A percentile compares a stretch with the other conserved stretches of the same genome.
Evolutionary conservation across 2,113 vertebrate genomes (phyloP).

Genomic region (Chloebia gouldiae): DNA sequence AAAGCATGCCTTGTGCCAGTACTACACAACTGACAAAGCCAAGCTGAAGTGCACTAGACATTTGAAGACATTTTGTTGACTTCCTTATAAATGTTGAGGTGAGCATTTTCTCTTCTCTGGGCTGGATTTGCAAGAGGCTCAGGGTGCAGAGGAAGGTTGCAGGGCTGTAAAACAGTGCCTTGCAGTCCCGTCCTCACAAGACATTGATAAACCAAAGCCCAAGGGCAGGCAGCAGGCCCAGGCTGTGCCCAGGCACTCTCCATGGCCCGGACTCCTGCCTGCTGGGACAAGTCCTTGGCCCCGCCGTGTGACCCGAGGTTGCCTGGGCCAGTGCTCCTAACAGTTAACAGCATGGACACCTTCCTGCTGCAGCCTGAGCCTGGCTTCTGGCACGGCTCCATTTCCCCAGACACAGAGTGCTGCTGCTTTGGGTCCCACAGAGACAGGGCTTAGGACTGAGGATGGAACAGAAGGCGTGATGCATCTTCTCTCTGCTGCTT

Average conservation of each 20-base stretch:
- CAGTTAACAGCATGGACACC: fast-evolving
- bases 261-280: background rate
- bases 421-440: background rate
- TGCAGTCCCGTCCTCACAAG: background rate
- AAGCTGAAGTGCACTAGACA: background rate
- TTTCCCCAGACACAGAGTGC: fast-evolving
- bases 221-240: fast-evolving
- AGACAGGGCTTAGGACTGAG: background rate
- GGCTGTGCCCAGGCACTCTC: background rate
- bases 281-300: background rate
- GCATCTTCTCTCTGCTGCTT: background rate
- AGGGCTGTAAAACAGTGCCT: background rate
- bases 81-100: background rate
- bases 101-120: background rate
- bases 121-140: fast-evolving
- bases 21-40: background rate
- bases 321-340: fast-evolving
- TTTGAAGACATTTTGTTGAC: background rate
- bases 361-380: background rate
- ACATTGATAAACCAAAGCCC: background rate
- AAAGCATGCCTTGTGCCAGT: background rate
- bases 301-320: fast-evolving
- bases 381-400: fast-evolving
- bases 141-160: fast-evolving
- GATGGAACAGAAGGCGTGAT: background rate